Evolutionary conservation across 2,113 vertebrate genomes (phyloP), one percentile per base, ranked within the genome.

Genomic region (Sciurus niger): DNA sequence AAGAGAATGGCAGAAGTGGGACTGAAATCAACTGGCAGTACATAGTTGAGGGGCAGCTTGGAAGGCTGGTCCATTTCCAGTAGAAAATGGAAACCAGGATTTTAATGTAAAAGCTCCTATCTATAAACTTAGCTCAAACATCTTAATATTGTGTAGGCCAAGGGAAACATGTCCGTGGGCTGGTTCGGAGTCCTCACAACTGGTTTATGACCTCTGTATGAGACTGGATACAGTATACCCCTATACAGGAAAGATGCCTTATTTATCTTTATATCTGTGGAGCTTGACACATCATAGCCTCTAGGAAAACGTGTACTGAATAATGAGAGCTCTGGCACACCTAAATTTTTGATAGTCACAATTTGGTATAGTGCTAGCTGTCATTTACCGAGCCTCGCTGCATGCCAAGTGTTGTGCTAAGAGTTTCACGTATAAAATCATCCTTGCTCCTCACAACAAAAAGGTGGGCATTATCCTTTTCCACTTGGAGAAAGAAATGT

Each of bases 51-150:
- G 8, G 70, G 34, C 0, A 13, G 85, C 55, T 65, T 68, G 32
- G 40, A 70, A 84, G 20, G 51, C 30, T 77, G 43, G 51, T 34
- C 68, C 18, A 46, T 65, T 70, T 87, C 58, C 4, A 77, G 63
- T 2, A 48, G 37, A 51, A 78, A 78, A 84, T 20, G 22, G 37
- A 83, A 90, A 68, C 30, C 17, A 48, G 25, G 34, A 53, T 79
- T 83, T 96, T 84, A 60, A 51, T 58, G 63, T 68, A 53, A 90
- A 89, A 89, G 60, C 55, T 83, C 76, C 88, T 43, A 63, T 60
- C 34, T 40, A 40, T 32, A 89, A 84, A 80, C 46, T 65, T 60
- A 76, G 60, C 34, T 89, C 9, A 74, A 82, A 24, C 18, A 53
- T 65, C 32, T 34, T 87, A 53, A 76, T 18, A 25, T 4, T 53